Evolutionary conservation across 2,888 invertebrate species (phyloP).

Genomic region (Mythimna loreyi): DNA sequence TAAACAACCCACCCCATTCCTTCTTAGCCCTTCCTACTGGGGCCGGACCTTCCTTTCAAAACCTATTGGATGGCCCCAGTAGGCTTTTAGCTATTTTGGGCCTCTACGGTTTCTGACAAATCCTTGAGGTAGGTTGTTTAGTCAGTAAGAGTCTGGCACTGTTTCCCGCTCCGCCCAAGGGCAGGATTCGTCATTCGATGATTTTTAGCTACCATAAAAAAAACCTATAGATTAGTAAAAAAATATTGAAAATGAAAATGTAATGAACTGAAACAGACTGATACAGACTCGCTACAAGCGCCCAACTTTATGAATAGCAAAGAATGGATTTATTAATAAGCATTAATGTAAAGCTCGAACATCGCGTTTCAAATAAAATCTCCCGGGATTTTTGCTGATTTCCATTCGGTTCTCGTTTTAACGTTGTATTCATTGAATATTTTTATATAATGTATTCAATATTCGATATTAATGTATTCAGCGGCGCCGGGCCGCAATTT

Average conservation of each 20-base stretch:
- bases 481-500: constrained; percentile 89
- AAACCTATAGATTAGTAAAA: not conserved
- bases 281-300: constrained; percentile 5
- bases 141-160: no score
- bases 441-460: constrained; percentile 90
- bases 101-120: no score
- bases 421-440: constrained; percentile 85
- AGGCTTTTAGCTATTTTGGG: no score
- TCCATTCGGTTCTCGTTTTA: constrained; percentile 81
- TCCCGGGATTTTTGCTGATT: constrained; percentile 80
- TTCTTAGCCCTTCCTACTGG: no score
- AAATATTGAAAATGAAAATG: constrained; percentile 9
- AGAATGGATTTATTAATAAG: constrained; percentile 73
- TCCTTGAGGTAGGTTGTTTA: no score
- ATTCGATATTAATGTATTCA: constrained; percentile 91
- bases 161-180: no score
- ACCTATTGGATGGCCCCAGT: no score
- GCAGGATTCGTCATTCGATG: no score
- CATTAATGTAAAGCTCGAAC: constrained; percentile 69
- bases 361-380: constrained; percentile 82
- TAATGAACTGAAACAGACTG: constrained; percentile 21
- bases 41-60: no score
- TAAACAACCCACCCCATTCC: no score
- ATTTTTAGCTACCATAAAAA: no score
- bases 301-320: constrained; percentile 61